A percentile compares a stretch with the other conserved stretches of the same genome.
Evolutionary conservation across 2,888 invertebrate species (phyloP).

Genomic region (Ornithoptera alexandrae): DNA sequence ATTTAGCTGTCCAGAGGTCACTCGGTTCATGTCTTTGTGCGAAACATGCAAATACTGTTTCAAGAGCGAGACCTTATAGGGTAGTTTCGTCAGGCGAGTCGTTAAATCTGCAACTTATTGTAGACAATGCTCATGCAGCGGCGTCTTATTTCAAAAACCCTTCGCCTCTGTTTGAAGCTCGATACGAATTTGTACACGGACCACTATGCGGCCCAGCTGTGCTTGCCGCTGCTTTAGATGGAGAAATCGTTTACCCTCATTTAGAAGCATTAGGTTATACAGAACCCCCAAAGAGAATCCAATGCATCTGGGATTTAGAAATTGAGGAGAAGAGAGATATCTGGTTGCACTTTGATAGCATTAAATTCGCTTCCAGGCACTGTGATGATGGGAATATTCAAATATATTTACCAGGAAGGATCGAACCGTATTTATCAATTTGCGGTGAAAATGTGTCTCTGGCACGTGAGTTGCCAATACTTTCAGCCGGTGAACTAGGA

Average conservation of each 20-base stretch:
- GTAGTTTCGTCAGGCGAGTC: conserved; percentile 90
- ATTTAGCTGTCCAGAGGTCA: conserved; percentile 83
- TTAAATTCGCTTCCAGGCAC: conserved; percentile 90
- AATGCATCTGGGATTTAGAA: conserved; percentile 90
- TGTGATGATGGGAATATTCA: conserved; percentile 93
- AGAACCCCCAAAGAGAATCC: conserved; percentile 84
- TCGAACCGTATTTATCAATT: conserved; percentile 88
- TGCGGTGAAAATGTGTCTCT: conserved; percentile 93
- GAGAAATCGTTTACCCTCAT: conserved; percentile 92
- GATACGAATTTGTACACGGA: conserved; percentile 93
- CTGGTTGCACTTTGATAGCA: conserved; percentile 92
- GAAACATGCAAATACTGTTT: conserved; percentile 79
- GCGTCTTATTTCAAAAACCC: conserved; percentile 93
- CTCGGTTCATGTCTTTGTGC: conserved; percentile 88
- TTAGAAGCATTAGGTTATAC: conserved; percentile 87
- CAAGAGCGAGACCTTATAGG: conserved; percentile 80
- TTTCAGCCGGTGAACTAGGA: conserved; percentile 88
- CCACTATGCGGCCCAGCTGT: conserved; percentile 92
- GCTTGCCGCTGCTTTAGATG: conserved; percentile 88
- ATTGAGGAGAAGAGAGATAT: conserved; percentile 91
- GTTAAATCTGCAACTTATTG: conserved; percentile 88
- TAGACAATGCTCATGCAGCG: conserved; percentile 92
- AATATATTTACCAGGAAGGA: conserved; percentile 85
- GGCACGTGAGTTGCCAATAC: conserved; percentile 88
- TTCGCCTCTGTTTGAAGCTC: conserved; percentile 90